Conservation (phyloP, 2,797 vertebrate genomes). For the Bradypodion ventrale region DNA sequence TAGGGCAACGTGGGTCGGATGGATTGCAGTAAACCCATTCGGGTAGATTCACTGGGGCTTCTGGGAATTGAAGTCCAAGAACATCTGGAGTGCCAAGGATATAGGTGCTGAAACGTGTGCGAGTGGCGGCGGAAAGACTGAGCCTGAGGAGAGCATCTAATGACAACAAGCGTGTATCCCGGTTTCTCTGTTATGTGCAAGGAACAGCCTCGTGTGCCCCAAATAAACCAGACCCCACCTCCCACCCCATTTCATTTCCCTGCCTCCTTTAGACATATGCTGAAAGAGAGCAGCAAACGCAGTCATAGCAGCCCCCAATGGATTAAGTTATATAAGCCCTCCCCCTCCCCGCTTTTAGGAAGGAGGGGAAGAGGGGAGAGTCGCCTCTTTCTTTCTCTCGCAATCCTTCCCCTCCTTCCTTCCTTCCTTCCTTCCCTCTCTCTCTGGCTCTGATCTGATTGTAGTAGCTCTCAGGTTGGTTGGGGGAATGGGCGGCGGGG, state of each 20-base stretch:
- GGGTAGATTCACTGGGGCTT: no score
- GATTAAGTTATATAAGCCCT: constrained; percentile 66
- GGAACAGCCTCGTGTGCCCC: neutral
- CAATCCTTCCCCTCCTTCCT: neutral
- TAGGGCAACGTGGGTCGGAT: no score
- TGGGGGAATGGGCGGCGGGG: constrained; percentile 68
- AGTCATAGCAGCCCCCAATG: constrained; percentile 26
- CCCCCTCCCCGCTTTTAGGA: neutral
- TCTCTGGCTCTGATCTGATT: neutral
- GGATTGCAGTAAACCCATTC: no score
- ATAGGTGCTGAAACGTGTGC: no score
- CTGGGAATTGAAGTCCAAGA: no score
- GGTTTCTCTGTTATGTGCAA: neutral
- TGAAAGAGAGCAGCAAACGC: constrained; percentile 2
- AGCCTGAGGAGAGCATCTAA: no score
- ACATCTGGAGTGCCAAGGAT: no score
- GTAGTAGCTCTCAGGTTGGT: constrained; percentile 62
- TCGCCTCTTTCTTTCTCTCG: constrained; percentile 40
- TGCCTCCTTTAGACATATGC: neutral
- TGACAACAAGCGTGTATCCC: neutral
- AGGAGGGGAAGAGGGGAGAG: neutral
- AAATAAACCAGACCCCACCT: neutral
- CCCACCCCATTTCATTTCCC: no score
- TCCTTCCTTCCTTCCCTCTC: neutral
- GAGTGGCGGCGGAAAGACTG: no score